Base-by-base conservation (phyloP, 2,797 vertebrate genomes). In the Crenuchus spilurus region DNA sequence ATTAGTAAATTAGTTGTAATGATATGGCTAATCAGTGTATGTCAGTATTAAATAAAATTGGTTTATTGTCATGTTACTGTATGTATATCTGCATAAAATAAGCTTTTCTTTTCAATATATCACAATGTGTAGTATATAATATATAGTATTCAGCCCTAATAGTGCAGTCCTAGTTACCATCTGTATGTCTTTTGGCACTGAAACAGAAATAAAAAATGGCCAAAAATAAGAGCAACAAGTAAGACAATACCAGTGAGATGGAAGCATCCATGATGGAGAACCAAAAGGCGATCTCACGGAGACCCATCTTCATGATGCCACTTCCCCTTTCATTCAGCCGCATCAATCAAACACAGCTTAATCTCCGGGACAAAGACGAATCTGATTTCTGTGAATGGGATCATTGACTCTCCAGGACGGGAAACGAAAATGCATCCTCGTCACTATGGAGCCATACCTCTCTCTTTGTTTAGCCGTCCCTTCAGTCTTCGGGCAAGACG, bases 311-410 rank as follows among this genome's bases (percentile, higher is more conserved):
- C 62, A 61, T 26, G 62, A 80, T 74, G 66, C 81, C 77, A 80
- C 82, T 82, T 87, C 84, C 84, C 80, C 76, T 84, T 75, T 66
- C 78, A 77, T 72, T 70, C 55, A 74, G 72, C 57, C 65, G 67
- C 65, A 86, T 89, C 85, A 88, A 89, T 91, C 87, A 89, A 88
- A 82, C 63, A 84, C 52, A 77, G 79, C 85, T 88, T 84, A 85
- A 70, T 87, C 82, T 84, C 69, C 61, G 37, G 78, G 82, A 82
- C 79, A 84, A 87, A 88, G 84, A 84, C 75, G 77, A 80, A 83
- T 86, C 78, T 87, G 79, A 85, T 76, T 77, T 82, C 80, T 81
- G 51, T 76, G 84, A 85, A 80, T 77, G 74, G 82, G 82, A 84
- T 86, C 84, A 84, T 80, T 84, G 86, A 81, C 82, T 87, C 61